phyloP scores from a whole-genome alignment of 2,113 vertebrate genomes.

The Columbina picui region DNA sequence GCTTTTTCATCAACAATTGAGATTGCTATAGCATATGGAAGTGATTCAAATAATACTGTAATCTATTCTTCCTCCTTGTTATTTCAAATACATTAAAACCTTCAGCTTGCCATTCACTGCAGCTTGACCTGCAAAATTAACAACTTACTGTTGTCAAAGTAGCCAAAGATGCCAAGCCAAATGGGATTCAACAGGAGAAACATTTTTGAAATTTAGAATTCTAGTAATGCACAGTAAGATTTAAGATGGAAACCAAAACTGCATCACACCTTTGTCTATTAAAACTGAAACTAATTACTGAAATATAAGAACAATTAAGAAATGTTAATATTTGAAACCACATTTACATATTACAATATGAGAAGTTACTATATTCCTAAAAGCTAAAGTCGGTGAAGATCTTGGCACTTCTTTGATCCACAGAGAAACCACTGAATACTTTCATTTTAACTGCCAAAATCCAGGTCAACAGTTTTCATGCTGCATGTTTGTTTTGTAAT shows the following conservation, averaged over 20 bases:
- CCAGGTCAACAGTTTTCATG: neutral
- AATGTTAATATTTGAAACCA: neutral
- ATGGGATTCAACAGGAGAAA: neutral
- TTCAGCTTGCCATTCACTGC: neutral
- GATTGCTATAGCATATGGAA: neutral
- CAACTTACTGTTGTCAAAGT: neutral
- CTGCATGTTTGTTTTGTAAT: neutral
- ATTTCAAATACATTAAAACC: neutral
- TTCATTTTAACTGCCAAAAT: neutral
- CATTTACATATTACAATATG: neutral
- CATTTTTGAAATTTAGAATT: slow-evolving; percentile 9
- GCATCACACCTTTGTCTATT: neutral
- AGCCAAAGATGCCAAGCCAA: neutral
- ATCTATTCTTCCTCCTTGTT: neutral
- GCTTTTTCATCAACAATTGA: neutral
- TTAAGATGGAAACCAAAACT: neutral
- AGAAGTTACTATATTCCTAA: neutral
- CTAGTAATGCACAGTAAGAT: neutral
- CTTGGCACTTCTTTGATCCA: neutral
- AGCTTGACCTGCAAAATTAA: neutral
- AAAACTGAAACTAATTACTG: neutral
- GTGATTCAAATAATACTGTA: neutral
- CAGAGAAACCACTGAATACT: neutral
- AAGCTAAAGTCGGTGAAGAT: neutral
- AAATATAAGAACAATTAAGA: neutral